Conservation (phyloP, 2,113 vertebrate genomes). For the Syrrhaptes paradoxus region DNA sequence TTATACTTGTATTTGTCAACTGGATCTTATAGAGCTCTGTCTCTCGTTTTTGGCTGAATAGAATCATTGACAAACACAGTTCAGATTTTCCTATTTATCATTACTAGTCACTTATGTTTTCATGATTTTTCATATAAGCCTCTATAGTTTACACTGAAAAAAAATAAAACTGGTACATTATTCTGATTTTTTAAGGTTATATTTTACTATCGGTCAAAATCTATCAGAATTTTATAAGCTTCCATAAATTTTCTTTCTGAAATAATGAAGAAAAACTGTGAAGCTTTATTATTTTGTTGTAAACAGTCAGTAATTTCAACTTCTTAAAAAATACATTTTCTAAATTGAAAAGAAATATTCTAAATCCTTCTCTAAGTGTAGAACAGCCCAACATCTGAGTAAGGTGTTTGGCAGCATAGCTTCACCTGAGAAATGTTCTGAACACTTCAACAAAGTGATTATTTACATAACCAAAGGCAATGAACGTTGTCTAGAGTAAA, state of each 20-base stretch:
- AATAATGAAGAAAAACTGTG: background rate
- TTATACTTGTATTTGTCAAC: background rate
- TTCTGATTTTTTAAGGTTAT: background rate
- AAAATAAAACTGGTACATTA: background rate
- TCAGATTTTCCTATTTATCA: background rate
- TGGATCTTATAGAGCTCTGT: background rate
- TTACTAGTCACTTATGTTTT: background rate
- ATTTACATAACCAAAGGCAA: background rate
- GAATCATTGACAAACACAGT: background rate
- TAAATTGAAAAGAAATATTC: background rate
- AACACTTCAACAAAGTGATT: background rate
- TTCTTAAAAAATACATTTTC: background rate
- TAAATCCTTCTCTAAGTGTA: background rate
- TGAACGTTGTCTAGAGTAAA: background rate
- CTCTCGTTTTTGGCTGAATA: background rate
- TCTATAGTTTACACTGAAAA: background rate
- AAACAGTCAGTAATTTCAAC: background rate
- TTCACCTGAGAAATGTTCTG: background rate
- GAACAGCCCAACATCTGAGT: background rate
- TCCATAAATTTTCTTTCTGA: background rate
- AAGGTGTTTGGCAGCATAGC: background rate
- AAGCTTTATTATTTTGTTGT: background rate
- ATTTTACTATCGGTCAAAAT: background rate
- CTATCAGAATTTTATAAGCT: background rate
- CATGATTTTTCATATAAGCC: background rate